These are phyloP conservation scores for Hydrocynus forskahlii DNA, from an alignment of 2,797 vertebrate genomes.

Conservation along the genomic window DNA sequence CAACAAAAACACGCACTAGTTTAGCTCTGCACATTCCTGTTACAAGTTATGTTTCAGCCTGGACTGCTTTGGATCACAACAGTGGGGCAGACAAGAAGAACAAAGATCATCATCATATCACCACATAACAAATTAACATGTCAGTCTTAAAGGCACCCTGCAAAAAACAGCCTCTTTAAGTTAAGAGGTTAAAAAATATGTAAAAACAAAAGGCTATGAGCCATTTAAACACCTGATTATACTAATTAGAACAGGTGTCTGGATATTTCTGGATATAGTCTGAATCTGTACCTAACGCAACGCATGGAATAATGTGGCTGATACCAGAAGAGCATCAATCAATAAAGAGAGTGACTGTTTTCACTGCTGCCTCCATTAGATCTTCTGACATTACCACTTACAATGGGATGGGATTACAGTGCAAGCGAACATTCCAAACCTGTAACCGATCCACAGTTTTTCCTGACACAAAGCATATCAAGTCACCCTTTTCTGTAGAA, in stretches of 20 bases:
- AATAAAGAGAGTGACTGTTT: slow-evolving; percentile 1
- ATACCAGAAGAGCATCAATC: slow-evolving; percentile 17
- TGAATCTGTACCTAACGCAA: not conserved
- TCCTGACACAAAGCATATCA: slow-evolving; percentile 45
- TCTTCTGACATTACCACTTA: slow-evolving; percentile 30
- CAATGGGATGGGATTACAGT: slow-evolving; percentile 49
- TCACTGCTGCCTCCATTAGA: slow-evolving; percentile 11
- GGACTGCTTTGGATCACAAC: too few relatives aligned
- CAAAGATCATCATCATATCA: too few relatives aligned
- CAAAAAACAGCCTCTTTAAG: too few relatives aligned
- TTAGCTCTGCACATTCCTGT: too few relatives aligned
- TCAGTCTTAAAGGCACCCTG: too few relatives aligned
- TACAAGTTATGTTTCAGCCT: too few relatives aligned
- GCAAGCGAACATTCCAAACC: slow-evolving; percentile 48
- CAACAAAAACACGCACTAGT: too few relatives aligned
- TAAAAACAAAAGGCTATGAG: too few relatives aligned
- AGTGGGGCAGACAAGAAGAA: too few relatives aligned
- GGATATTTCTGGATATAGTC: not conserved
- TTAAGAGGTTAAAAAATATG: too few relatives aligned
- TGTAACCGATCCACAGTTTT: slow-evolving; percentile 51
- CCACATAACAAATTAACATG: too few relatives aligned
- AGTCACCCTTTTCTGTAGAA: slow-evolving; percentile 37
- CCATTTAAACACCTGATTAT: too few relatives aligned
- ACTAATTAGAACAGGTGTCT: not conserved
- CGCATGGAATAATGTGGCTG: slow-evolving; percentile 5